Conservation (phyloP, 2,797 vertebrate species). For the Micropoecilia bifurca region DNA sequence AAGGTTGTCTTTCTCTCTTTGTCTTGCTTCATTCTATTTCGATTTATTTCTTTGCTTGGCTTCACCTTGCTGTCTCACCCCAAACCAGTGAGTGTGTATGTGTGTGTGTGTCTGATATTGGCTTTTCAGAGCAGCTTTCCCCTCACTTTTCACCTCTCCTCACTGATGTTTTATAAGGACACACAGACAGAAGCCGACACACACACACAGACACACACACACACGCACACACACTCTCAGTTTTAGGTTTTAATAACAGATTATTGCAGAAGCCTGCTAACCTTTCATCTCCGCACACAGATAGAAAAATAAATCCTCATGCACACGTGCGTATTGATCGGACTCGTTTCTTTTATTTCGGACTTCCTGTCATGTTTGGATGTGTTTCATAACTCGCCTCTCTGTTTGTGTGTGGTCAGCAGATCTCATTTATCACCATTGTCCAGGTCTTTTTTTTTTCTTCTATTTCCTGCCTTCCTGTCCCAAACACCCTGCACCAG, state of each 20-base stretch:
- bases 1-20: constrained; percentile 34
- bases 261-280: constrained; percentile 64
- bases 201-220: constrained; percentile 24
- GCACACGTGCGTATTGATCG: constrained; percentile 40
- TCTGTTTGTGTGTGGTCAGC: constrained; percentile 58
- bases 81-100: constrained; percentile 12
- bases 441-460: constrained; percentile 35
- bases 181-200: constrained; percentile 23
- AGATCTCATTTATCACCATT: constrained; percentile 68
- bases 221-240: constrained; percentile 24
- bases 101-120: constrained; percentile 42
- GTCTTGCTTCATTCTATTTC: constrained; percentile 10
- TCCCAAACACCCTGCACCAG: constrained; percentile 24
- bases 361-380: constrained; percentile 55
- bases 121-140: constrained; percentile 55
- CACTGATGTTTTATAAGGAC: constrained; percentile 58
- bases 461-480: constrained; percentile 35
- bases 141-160: constrained; percentile 62
- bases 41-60: constrained; percentile 28
- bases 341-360: background rate
- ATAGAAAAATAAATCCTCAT: constrained; percentile 5
- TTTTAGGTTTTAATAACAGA: constrained; percentile 62
- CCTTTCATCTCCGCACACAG: constrained; percentile 54
- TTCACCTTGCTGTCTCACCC: constrained; percentile 40
- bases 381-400: constrained; percentile 62